Percentiles rank a stretch among this genome's conserved stretches.
Conservation (phyloP, 2,113 vertebrate species). For the Ictalurus punctatus region DNA sequence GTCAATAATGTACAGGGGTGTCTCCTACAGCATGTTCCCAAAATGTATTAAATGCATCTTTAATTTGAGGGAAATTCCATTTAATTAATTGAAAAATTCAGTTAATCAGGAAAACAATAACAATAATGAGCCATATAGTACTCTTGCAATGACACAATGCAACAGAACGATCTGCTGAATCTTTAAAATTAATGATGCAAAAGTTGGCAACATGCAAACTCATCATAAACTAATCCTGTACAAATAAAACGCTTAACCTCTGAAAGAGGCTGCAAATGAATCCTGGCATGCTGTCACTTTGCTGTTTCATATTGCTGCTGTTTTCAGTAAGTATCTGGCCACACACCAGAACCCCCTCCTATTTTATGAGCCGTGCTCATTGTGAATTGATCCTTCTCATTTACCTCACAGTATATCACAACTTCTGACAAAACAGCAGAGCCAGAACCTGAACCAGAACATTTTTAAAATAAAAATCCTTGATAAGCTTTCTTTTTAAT, state of each 20-base stretch:
- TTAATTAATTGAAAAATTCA: neutral
- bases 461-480: conserved; percentile 34
- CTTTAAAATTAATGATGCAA: neutral
- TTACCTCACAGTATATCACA: conserved; percentile 65
- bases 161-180: neutral
- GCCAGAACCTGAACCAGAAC: conserved; percentile 54
- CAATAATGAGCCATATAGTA: neutral
- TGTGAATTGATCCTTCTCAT: conserved; percentile 69
- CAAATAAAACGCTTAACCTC: conserved; percentile 19
- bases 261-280: conserved; percentile 26
- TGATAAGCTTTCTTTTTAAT: conserved; percentile 34
- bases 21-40: neutral
- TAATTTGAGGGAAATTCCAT: neutral
- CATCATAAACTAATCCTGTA: conserved; percentile 4
- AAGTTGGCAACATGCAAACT: neutral
- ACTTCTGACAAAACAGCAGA: conserved; percentile 45
- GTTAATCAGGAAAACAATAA: neutral
- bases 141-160: neutral
- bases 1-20: neutral
- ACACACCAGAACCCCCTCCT: neutral
- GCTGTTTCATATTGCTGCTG: conserved; percentile 20
- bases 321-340: conserved; percentile 17
- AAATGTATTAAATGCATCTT: neutral
- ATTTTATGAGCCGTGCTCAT: conserved; percentile 60
- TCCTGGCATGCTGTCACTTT: conserved; percentile 33